Evolutionary conservation across 30 jellyfish, hydroid and myxozoan genomes (phyloP).

Genomic region (Hydra vulgaris): DNA sequence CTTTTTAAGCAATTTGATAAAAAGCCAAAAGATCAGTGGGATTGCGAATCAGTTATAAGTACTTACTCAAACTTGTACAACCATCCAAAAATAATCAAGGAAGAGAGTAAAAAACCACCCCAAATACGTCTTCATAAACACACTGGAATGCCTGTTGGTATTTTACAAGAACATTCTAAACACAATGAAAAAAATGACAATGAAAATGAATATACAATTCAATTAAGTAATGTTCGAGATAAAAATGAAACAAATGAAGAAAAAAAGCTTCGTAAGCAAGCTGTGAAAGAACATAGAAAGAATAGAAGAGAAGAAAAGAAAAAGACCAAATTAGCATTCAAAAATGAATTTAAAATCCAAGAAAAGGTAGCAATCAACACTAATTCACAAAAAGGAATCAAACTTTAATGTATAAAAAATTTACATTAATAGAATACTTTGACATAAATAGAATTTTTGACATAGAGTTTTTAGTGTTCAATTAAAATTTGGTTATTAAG

Average conservation of each 20-base stretch:
- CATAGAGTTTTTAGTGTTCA: too few relatives aligned
- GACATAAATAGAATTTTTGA: too few relatives aligned
- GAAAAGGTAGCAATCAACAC: constrained; percentile 35
- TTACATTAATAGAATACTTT: too few relatives aligned
- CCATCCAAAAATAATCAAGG: constrained; percentile 66
- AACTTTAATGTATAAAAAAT: constrained; percentile 3
- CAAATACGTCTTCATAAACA: constrained; percentile 36
- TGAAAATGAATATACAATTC: constrained; percentile 2
- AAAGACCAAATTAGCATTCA: constrained; percentile 57
- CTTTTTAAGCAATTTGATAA: constrained; percentile 35
- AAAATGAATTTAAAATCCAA: constrained; percentile 54
- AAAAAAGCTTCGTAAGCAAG: constrained; percentile 49
- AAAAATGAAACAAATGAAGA: constrained; percentile 57
- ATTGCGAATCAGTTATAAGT: constrained; percentile 83
- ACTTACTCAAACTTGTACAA: constrained; percentile 77
- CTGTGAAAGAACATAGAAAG: constrained; percentile 57
- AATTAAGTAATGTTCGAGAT: constrained; percentile 3
- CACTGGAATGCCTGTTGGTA: constrained; percentile 75
- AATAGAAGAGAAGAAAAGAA: constrained; percentile 74
- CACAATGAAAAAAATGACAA: constrained; percentile 22
- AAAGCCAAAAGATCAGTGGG: constrained; percentile 67
- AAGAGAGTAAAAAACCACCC: constrained; percentile 32
- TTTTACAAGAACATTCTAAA: constrained; percentile 15
- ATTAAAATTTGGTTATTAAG: too few relatives aligned
- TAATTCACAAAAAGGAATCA: constrained; percentile 15